Base-by-base conservation (phyloP, 1,140 invertebrate genomes). In the Dendrolimus punctatus region DNA sequence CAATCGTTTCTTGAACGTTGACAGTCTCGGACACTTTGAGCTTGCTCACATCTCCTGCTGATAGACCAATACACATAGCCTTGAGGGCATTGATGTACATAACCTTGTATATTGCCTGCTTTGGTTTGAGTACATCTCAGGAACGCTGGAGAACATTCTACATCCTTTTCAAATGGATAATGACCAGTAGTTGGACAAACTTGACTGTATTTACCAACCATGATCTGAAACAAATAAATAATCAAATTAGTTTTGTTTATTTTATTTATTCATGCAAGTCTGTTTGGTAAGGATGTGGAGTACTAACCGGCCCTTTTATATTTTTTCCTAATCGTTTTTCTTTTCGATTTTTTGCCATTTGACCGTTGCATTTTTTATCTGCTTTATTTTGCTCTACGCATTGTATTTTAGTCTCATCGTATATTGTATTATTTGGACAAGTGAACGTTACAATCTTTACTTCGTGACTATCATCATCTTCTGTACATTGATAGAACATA, bases 401-500 rank as follows among this genome's bases (percentile, higher is more conserved):
- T 64, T 94, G 91, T 50, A 91, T 90, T 58, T 91, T 90, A 50
- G 88, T 80, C 61, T 95, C 92, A 61, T 95, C 93, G 64, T 91
- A 96, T 46, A 94, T 90, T 0, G 92, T 94, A 53, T 90, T 90
- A 60, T 93, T 91, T 5, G 93, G 92, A 80, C 95, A 96, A 48
- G 90, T 90, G 47, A 95, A 89, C 4, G 92, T 88, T 2, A 93
- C 87, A 52, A 95, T 88, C 67, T 93, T 94, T 5, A 93, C 80
- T 59, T 95, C 91, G 68, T 91, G 90, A 40, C 80, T 90, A 23
- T 91, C 84, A 0, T 88, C 76, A 49, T 90, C 89, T 55, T 88
- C 89, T 8, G 91, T 92, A 72, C 95, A 96, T 75, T 96, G 94
- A 67, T 96, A 96, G 80, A 95, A 95, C 44, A 94, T 76, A 72